Percentiles rank a stretch among this genome's conserved stretches.
Conservation (phyloP, 2,797 vertebrate genomes). For the Rhinatrema bivittatum region DNA sequence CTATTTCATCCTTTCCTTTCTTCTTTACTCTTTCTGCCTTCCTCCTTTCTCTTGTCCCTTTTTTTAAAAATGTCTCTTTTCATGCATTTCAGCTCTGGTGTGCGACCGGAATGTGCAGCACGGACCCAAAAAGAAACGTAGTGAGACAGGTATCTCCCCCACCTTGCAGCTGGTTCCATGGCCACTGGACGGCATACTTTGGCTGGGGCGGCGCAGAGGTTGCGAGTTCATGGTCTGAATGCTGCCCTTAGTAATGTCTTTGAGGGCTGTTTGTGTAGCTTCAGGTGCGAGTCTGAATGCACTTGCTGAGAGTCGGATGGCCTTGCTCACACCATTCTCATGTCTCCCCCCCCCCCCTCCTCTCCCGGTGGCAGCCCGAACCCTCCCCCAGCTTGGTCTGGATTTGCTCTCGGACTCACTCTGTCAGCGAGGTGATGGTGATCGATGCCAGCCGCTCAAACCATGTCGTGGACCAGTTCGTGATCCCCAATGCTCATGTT, state of each 20-base stretch:
- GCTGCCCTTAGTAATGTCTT: too few relatives aligned
- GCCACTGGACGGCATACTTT: too few relatives aligned
- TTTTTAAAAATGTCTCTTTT: neutral
- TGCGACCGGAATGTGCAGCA: neutral
- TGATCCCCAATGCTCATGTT: constrained; percentile 15
- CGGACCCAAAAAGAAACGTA: neutral
- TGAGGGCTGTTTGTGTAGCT: neutral
- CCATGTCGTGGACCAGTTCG: constrained; percentile 72
- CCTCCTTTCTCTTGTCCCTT: too few relatives aligned
- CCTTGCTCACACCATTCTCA: too few relatives aligned
- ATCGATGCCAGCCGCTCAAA: constrained; percentile 72
- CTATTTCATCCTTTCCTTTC: too few relatives aligned
- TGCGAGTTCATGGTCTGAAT: too few relatives aligned
- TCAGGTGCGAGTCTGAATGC: too few relatives aligned
- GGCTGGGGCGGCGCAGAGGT: too few relatives aligned
- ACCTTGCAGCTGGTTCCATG: too few relatives aligned
- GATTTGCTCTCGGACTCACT: constrained; percentile 70
- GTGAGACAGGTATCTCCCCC: neutral
- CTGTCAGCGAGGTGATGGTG: constrained; percentile 71
- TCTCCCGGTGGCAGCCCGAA: neutral
- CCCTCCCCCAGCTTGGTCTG: constrained; percentile 43
- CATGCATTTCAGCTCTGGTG: constrained; percentile 19
- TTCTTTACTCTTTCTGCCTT: too few relatives aligned
- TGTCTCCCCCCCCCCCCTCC: too few relatives aligned
- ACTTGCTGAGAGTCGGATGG: neutral